Evolutionary conservation across 2,113 vertebrate species (phyloP), one percentile per base, ranked within the genome.

Genomic region (Chascanopsetta lugubris): DNA sequence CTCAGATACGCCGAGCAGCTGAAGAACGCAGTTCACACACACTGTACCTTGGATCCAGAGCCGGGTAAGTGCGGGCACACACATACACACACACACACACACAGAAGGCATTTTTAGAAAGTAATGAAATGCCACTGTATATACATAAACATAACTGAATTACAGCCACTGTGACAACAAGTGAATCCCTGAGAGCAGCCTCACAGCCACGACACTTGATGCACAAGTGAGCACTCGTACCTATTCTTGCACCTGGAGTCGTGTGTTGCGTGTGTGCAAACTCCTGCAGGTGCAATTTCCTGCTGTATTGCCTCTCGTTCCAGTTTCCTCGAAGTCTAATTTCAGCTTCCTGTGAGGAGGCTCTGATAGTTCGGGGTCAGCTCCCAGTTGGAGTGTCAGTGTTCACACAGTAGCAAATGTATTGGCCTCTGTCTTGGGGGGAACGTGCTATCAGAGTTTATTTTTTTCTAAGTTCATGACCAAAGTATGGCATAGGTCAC

Each of bases 1-100:
- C 11, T 94, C n/a, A 91, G 40, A 55, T 99, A 98, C 17, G 78
- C 90, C 0, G 82, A 92, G 67, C 92, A 85, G 61, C 87, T 98
- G 13, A 90, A 91, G 68, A 80, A 87, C 50, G 96, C 94, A 9
- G 17, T 91, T 1, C 49, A 77, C 0, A 85, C 89, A 12, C 79
- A 95, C 51, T 48, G 82, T 36, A 78, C 61, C 48, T 56, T 17
- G 24, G 65, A 18, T 13, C 62, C 61, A 36, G 9, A 43, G 56
- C 45, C 80, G 25, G 90, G 92, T 91, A 79, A 27, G 48, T 51
- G 5, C 26, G 57, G 48, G 60, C 10, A 12, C 6, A 30, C 20
- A 25, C 20, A 11, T 22, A 48, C 60, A 51, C 45, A 22, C n/a
- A 50, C n/a, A 54, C 29, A 2, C 8, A 21, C 15, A 48, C 47